Evolutionary conservation across 1,140 invertebrate genomes (phyloP).

Genomic region (Heliconius congener): DNA sequence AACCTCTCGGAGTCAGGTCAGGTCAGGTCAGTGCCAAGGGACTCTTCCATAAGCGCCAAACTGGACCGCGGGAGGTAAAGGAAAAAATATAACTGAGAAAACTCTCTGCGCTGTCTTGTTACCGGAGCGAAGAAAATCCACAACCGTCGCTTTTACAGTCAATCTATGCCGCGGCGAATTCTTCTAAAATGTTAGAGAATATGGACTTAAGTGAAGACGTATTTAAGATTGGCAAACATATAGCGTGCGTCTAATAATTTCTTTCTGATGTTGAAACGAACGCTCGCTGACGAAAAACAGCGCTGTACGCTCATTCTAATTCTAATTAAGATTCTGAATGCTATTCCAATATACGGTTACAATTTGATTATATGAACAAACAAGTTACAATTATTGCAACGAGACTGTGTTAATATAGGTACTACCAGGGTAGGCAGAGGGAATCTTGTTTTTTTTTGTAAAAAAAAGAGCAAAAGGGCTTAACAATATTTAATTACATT

Average conservation of each 20-base stretch:
- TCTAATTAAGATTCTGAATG: constrained; percentile 13
- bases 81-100: too few species aligned
- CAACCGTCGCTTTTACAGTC: too few species aligned
- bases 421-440: too few species aligned
- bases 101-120: too few species aligned
- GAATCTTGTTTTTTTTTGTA: too few species aligned
- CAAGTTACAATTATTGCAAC: neutral
- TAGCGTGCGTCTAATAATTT: constrained; percentile 15
- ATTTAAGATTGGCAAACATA: constrained; percentile 8
- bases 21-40: too few species aligned
- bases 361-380: constrained; percentile 5
- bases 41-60: too few species aligned
- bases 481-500: too few species aligned
- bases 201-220: neutral
- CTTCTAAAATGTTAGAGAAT: neutral
- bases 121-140: neutral
- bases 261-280: constrained; percentile 3
- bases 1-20: too few species aligned
- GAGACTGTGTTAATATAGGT: neutral
- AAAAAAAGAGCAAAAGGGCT: too few species aligned
- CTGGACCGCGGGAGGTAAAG: too few species aligned
- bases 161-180: neutral
- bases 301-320: neutral
- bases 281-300: constrained; percentile 11
- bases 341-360: neutral